A percentile compares a stretch with the other conserved stretches of the same genome.
These are phyloP conservation scores for Chiroxiphia lanceolata DNA, from an alignment of 2,797 vertebrate genomes.

Conservation along the genomic window DNA sequence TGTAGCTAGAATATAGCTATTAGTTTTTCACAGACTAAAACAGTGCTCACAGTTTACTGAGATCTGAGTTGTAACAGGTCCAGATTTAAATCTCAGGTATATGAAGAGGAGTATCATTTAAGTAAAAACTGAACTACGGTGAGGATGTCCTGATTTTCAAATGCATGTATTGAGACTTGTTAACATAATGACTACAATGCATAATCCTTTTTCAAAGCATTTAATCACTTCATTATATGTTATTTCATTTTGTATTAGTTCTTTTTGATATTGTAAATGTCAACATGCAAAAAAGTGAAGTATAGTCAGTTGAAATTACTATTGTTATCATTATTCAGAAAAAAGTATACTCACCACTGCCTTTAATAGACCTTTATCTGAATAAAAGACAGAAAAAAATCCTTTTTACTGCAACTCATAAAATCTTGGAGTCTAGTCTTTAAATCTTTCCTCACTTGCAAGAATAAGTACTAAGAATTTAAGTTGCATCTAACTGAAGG, in stretches of 20 bases:
- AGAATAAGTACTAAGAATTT: slow-evolving; percentile 19
- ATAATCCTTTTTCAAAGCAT: not conserved
- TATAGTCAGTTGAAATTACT: not conserved
- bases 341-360: not conserved
- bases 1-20: not conserved
- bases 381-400: not conserved
- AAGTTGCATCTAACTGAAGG: slow-evolving; percentile 13
- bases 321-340: not conserved
- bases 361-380: not conserved
- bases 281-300: not conserved
- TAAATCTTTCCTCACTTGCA: slow-evolving; percentile 26
- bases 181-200: not conserved
- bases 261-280: not conserved
- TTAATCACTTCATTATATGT: not conserved
- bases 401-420: not conserved
- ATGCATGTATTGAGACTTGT: not conserved
- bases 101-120: not conserved
- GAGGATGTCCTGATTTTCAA: not conserved
- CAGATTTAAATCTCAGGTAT: not conserved
- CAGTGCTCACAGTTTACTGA: not conserved
- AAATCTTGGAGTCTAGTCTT: not conserved
- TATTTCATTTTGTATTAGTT: not conserved
- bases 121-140: not conserved
- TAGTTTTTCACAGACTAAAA: not conserved
- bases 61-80: not conserved